Base-by-base conservation (phyloP, 2,888 invertebrate genomes). In the Dinocampus coccinellae region DNA sequence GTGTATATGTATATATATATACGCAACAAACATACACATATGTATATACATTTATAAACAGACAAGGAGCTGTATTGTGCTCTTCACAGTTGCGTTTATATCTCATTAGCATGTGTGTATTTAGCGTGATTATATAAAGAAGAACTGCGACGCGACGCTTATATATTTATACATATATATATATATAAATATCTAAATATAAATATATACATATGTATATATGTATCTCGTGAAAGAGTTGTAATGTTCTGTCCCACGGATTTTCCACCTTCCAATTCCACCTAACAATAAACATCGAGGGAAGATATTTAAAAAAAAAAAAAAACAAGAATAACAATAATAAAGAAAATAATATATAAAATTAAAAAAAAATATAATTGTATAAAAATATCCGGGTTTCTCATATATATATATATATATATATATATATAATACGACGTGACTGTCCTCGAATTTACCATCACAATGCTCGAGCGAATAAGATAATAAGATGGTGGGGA, bases 401-500 rank as follows among this genome's bases (percentile, higher is more conserved):
- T n/a, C n/a, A n/a, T n/a, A n/a, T n/a, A n/a, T n/a, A n/a, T 26
- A 47, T 26, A 29, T 63, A n/a, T 26, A 9, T 47, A n/a, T 22
- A n/a, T 7, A 20, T 22, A 24, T 55, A 4, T 29, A 20, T 62
- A 70, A 16, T 7, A n/a, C 16, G 16, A 47, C 70, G 70, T 64
- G 70, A 70, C 63, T 47, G 63, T 64, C 42, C 64, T 57, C 55
- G 39, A 57, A 57, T 64, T 63, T 10, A 22, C 63, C 26, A 4
- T 42, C 39, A 70, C 70, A 70, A 70, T 70, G 64, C 26, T 42
- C 58, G 39, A 69, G 74, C 57, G 75, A 77, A 77, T 73, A 73
- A 74, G 77, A 77, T 78, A 77, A 78, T 77, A 77, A 78, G 76
- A 77, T 77, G 75, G 78, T 77, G 73, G 72, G 76, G 78, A 80